These are phyloP conservation scores for Caenorhabditis sulstoni DNA, from an alignment of 2,888 invertebrate genomes.

Conservation along the genomic window DNA sequence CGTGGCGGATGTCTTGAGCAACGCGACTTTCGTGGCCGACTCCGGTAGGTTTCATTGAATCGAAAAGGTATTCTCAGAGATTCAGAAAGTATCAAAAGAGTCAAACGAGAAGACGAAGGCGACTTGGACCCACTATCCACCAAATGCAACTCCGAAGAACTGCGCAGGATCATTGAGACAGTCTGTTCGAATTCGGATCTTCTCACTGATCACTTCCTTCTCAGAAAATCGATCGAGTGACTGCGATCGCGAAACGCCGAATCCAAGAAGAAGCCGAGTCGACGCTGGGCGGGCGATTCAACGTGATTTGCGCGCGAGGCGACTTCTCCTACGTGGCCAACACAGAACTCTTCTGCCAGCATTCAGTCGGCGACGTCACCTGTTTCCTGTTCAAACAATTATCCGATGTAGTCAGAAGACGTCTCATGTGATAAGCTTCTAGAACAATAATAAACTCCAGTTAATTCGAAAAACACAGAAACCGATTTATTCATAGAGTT, in stretches of 20 bases:
- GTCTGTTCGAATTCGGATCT: slow-evolving; percentile 14
- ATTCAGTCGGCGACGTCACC: slow-evolving; percentile 69
- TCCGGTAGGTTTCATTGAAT: slow-evolving; percentile 25
- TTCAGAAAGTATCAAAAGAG: slow-evolving; percentile 9
- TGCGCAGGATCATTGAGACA: slow-evolving; percentile 60
- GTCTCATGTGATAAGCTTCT: slow-evolving; percentile 33
- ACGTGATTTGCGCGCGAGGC: slow-evolving; percentile 68
- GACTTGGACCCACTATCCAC: background rate
- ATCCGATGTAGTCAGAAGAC: slow-evolving; percentile 55
- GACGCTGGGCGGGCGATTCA: slow-evolving; percentile 50
- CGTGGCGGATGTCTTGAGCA: slow-evolving; percentile 43
- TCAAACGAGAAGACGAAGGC: slow-evolving; percentile 12
- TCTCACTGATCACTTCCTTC: background rate
- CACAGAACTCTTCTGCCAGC: slow-evolving; percentile 67
- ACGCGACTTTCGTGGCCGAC: slow-evolving; percentile 62
- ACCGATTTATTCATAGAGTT: no score
- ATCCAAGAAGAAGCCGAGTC: slow-evolving; percentile 66
- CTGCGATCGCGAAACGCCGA: slow-evolving; percentile 64
- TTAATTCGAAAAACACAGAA: no score
- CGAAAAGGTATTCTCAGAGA: slow-evolving; percentile 4
- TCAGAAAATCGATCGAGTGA: slow-evolving; percentile 69
- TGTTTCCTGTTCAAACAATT: slow-evolving; percentile 69
- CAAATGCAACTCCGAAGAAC: slow-evolving; percentile 60
- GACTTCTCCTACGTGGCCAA: slow-evolving; percentile 70
- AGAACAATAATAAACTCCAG: no score